A percentile compares a stretch with the other conserved stretches of the same genome.
Evolutionary conservation across 2,113 vertebrate genomes (phyloP).

Genomic region (Brachypodius melanocephalos): DNA sequence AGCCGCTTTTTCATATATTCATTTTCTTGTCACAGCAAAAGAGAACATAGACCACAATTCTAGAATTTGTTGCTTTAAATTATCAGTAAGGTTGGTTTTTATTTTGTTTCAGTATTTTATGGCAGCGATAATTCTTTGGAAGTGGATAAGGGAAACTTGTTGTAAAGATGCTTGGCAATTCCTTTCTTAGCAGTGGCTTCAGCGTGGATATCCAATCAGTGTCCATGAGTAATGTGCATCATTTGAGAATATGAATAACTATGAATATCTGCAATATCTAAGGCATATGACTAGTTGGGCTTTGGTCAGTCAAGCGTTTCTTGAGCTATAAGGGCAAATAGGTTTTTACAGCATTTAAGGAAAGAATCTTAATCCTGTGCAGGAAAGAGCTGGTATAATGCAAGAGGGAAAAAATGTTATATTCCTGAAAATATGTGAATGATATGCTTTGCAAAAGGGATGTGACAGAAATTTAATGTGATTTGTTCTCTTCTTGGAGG

Average conservation of each 20-base stretch:
- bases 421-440: background rate
- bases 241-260: background rate
- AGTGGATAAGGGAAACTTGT: background rate
- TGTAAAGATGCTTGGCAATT: background rate
- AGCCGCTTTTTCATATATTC: background rate
- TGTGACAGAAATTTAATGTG: background rate
- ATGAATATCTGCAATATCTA: background rate
- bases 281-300: background rate
- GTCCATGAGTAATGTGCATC: background rate
- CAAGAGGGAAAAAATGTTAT: background rate
- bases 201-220: accelerated
- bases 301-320: background rate
- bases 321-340: background rate
- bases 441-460: background rate
- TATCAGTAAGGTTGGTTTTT: background rate
- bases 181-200: background rate
- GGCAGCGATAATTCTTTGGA: background rate
- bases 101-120: background rate
- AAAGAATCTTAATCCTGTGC: background rate
- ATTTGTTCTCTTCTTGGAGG: background rate
- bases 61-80: background rate
- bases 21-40: background rate
- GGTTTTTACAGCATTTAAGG: background rate
- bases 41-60: background rate
- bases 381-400: background rate